Base-by-base conservation (phyloP, 1,140 invertebrate genomes). In the Drosophila bocki region DNA sequence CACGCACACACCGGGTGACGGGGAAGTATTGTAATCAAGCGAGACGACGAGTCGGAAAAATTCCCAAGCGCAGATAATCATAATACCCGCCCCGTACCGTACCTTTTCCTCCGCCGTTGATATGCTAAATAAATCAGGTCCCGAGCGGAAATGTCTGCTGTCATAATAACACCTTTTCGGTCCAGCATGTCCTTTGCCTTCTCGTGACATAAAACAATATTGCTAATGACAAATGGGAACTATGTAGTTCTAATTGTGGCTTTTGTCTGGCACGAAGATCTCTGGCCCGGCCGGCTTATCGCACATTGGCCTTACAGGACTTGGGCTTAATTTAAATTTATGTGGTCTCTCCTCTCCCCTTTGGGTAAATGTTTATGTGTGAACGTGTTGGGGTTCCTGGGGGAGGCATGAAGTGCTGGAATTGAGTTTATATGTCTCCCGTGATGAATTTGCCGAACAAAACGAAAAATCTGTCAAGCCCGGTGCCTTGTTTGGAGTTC, bases 21-120 rank as follows among this genome's bases (percentile, higher is more conserved):
- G 65, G 35, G 59, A 82, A 75, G 79, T 9, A 9, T 33, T 33
- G 32, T 86, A 86, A 86, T 86, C 82, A 86, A 82, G 62, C 63
- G 53, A 60, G 82, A 81, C 78, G 74, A 85, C 79, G 78, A 71
- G 64, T 80, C 51, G 74, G 68, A 56, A 64, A 79, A 72, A 76
- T 79, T 86, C 70, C 70, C 70, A 76, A 86, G 72, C 59, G 79
- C 59, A 79, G 79, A 85, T 86, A 86, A 86, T 86, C 51, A 37
- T 9, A 22, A 37, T 9, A 37, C 33, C n/a, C 48, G 15, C 8
- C 42, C 3, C 42, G 17, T 58, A 75, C 77, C 59, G 29, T 3
- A 12, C 37, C 26, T 54, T 7, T 17, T 26, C 12, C 37, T 17
- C 39, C 3, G 1, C 11, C 22, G 35, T 22, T 72, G 19, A 72